Evolutionary conservation across 2,797 vertebrate species (phyloP), one percentile per base, ranked within the genome.

Genomic region (Tenualosa ilisha): DNA sequence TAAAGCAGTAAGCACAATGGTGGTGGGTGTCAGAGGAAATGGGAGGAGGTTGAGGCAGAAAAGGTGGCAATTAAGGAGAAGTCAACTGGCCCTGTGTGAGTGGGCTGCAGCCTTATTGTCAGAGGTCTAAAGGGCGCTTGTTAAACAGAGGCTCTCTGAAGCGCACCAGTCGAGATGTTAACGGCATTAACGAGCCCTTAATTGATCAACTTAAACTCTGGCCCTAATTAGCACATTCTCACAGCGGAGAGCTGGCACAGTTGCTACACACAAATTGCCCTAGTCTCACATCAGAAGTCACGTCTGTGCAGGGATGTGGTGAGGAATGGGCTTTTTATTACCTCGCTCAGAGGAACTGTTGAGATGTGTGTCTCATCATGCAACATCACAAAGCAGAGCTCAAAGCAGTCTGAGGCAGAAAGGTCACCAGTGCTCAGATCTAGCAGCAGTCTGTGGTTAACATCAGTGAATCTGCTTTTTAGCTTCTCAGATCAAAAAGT

Each of bases 161-260:
- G 91, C 20, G 0, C 89, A 91, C 85, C 93, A 83, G 90, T 94
- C 94, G 91, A 93, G 17, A 79, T 20, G 72, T 46, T 79, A 79
- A 11, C 15, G 87, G 85, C 86, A 22, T 92, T 94, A 94, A 94
- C 90, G 75, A 93, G 90, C 84, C 88, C 89, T 95, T 95, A 94
- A 95, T 95, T 94, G 93, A 94, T 93, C 85, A 84, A 83, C 89
- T 95, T 94, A 93, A 95, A 93, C 91, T 90, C 86, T 89, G 90
- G 89, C 83, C 90, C 94, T 94, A 93, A 95, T 96, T 95, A 96
- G 86, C 92, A 92, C 95, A 96, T 96, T 96, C 95, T 95, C 93
- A 85, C 88, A 86, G 85, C 93, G 90, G 92, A 94, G 95, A 96
- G 93, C 89, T 89, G 84, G 90, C 53, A 85, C 89, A 89, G 96